Conservation (phyloP, 2,888 invertebrate genomes). For the Eledona agricola region DNA sequence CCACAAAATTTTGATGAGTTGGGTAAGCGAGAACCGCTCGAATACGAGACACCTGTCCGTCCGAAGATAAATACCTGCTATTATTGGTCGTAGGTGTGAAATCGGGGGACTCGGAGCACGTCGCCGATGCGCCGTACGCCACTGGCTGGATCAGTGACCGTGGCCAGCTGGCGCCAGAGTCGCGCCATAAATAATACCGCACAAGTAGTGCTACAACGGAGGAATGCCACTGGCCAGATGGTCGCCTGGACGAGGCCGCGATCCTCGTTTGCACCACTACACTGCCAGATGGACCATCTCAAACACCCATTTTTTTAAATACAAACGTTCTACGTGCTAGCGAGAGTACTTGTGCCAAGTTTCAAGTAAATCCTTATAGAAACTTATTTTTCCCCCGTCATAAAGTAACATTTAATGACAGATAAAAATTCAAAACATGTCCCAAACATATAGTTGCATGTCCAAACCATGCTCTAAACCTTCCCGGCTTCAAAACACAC, state of each 20-base stretch:
- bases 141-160: constrained; percentile 62
- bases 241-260: constrained; percentile 50
- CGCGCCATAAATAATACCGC: constrained; percentile 64
- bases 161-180: constrained; percentile 64
- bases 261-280: constrained; percentile 46
- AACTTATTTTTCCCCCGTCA: too few species aligned
- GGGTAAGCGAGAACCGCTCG: too few species aligned
- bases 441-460: too few species aligned
- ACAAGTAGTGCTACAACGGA: constrained; percentile 58
- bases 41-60: too few species aligned
- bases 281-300: not conserved
- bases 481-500: too few species aligned
- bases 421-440: too few species aligned
- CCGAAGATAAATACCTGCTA: too few species aligned
- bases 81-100: constrained; percentile 17
- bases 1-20: too few species aligned
- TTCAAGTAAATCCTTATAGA: too few species aligned
- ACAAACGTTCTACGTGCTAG: not conserved
- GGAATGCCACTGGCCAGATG: constrained; percentile 62
- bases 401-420: too few species aligned
- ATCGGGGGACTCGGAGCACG: too few species aligned
- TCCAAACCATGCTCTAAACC: too few species aligned
- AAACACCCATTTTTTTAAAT: not conserved
- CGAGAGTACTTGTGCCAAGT: not conserved
- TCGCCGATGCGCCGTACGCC: constrained; percentile 26